Conservation (phyloP, 2,113 vertebrate genomes). For the Ascaphus truei region DNA sequence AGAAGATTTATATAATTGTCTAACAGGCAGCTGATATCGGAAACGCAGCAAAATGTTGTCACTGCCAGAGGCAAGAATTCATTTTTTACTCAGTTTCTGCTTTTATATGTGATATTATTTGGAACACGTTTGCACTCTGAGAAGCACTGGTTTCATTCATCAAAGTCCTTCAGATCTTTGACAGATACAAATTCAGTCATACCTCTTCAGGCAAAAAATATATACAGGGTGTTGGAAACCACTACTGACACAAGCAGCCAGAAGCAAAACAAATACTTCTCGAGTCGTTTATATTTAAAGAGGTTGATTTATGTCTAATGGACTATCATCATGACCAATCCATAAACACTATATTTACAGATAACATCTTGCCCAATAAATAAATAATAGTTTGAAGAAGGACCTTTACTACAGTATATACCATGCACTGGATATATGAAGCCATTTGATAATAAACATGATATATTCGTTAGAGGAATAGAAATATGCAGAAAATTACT, state of each 20-base stretch:
- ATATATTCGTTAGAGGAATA: no score
- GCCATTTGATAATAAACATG: no score
- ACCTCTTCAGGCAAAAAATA: constrained; percentile 41
- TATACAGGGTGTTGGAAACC: constrained; percentile 6
- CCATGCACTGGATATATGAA: no score
- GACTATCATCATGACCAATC: constrained; percentile 4
- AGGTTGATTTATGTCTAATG: constrained; percentile 22
- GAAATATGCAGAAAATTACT: no score
- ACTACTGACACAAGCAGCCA: constrained; percentile 15
- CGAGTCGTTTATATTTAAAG: constrained; percentile 8
- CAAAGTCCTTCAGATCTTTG: constrained; percentile 44
- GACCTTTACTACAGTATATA: no score
- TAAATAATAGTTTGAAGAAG: no score
- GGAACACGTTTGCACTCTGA: constrained; percentile 2
- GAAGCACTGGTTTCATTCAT: constrained; percentile 39
- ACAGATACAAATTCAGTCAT: constrained; percentile 45
- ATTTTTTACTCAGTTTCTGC: constrained; percentile 12
- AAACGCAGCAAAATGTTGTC: constrained; percentile 18
- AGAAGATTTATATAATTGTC: constrained; percentile 25
- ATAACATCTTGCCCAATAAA: background rate
- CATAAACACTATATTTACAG: background rate
- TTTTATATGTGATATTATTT: constrained; percentile 31
- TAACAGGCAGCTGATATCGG: constrained; percentile 21
- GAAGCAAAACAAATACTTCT: constrained; percentile 17
- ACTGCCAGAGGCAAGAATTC: constrained; percentile 9